Conservation (phyloP, 2,113 vertebrate genomes). For the Solenodon paradoxus region DNA sequence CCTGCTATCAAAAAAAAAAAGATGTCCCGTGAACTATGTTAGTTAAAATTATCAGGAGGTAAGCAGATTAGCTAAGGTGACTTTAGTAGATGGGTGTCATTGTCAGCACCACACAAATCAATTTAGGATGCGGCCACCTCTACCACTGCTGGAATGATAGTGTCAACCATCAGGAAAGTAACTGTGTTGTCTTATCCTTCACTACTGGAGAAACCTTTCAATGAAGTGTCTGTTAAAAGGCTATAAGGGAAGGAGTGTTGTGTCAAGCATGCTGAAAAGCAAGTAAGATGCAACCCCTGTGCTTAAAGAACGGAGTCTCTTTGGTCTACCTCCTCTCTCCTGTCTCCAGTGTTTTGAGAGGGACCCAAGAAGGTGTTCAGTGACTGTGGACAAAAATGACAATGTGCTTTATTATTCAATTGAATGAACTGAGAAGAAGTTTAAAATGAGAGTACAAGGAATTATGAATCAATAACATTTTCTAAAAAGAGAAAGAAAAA, state of each 20-base stretch:
- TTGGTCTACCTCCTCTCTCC: background rate
- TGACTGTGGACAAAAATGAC: too few species aligned
- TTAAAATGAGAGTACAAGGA: background rate
- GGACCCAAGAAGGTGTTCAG: rapidly evolving
- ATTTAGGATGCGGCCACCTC: rapidly evolving
- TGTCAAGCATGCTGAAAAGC: background rate
- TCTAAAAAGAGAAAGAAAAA: background rate
- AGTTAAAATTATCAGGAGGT: background rate
- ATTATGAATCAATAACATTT: background rate
- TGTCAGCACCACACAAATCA: background rate
- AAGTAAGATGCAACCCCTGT: background rate
- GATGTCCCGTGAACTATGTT: background rate
- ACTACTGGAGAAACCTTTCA: background rate
- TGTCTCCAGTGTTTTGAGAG: background rate
- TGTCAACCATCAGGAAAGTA: background rate
- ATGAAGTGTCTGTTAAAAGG: background rate
- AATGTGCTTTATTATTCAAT: background rate
- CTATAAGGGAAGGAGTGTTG: background rate
- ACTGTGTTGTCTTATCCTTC: background rate
- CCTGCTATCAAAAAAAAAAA: background rate
- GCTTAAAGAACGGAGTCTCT: background rate
- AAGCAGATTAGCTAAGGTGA: background rate
- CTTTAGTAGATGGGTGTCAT: background rate
- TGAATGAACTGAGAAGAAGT: background rate
- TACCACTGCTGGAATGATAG: too few species aligned